Base-by-base conservation (phyloP, 2,113 vertebrate genomes). In the Camelus dromedarius region DNA sequence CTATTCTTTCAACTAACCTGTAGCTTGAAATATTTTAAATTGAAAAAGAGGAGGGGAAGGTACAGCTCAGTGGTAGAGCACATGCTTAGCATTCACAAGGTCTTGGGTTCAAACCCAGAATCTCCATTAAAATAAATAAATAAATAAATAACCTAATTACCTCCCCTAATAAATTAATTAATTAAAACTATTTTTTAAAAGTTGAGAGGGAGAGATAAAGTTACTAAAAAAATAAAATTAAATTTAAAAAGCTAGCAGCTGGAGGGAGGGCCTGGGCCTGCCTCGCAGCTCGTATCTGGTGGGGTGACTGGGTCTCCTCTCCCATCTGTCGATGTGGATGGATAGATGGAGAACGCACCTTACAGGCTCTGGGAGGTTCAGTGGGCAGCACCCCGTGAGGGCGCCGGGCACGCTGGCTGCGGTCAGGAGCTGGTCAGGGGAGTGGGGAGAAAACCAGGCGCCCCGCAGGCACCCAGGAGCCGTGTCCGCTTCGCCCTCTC, bases 391-490 rank as follows among this genome's bases (percentile, higher is more conserved):
- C 66, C 13, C n/a, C 2, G 6, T 0, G 42, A 22, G 60, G 0
- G 3, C 42, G 8, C 14, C 20, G 1, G 0, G n/a, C 15, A 11
- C 0, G 0, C 30, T 5, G 20, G 69, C 16, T 16, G 48, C 4
- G 0, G 3, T 10, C 32, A 8, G 87, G 32, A 48, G 28, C n/a
- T 4, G 30, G 30, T 8, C 0, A 0, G 32, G 35, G 75, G 35
- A 52, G 46, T 7, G 0, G 11, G 52, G 22, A 19, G 0, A 48
- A 24, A 19, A 14, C 5, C 0, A 0, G 10, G n/a, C 0, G 24
- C 35, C 67, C 12, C 0, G 46, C 32, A 0, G 64, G 24, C 0
- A 0, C 38, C 60, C n/a, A 30, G 0, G 18, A 0, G 0, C n/a
- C 56, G 42, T 7, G 42, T 32, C 26, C 35, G 13, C 62, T 26